These are phyloP conservation scores for Enteromius treurensis DNA, from an alignment of 2,797 vertebrate species.

Conservation along the genomic window DNA sequence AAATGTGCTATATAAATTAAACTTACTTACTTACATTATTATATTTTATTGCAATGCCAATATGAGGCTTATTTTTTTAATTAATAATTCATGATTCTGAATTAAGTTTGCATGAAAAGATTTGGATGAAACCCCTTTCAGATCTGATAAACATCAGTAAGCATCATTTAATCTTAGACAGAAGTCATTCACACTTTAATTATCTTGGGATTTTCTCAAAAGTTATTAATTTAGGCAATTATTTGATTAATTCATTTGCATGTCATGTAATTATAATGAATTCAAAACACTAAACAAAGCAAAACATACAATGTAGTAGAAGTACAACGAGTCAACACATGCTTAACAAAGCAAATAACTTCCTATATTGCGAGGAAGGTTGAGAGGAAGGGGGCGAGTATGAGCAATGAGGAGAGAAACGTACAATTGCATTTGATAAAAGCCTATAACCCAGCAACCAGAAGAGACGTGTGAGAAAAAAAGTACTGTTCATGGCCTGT, in stretches of 20 bases:
- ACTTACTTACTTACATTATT: too few relatives aligned
- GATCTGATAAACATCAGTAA: neutral
- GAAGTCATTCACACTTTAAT: neutral
- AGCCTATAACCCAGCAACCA: slow-evolving; percentile 15
- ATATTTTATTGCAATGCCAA: neutral
- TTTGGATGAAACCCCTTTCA: neutral
- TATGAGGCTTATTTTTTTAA: neutral
- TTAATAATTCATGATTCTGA: neutral
- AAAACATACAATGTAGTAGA: neutral
- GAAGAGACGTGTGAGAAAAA: neutral
- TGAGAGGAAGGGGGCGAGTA: neutral
- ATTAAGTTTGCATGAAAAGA: neutral
- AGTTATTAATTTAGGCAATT: neutral
- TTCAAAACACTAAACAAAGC: neutral
- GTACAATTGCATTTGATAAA: neutral
- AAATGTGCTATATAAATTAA: too few relatives aligned
- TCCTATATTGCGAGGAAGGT: neutral
- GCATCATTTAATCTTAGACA: neutral
- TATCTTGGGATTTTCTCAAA: neutral
- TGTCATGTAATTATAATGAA: neutral
- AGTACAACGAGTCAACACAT: neutral
- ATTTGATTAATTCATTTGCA: neutral
- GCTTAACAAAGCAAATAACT: neutral
- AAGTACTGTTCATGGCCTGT: slow-evolving; percentile 35
- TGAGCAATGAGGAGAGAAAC: neutral